Evolutionary conservation across 2,113 vertebrate species (phyloP), one percentile per base, ranked within the genome.

Genomic region (Fukomys damarensis): DNA sequence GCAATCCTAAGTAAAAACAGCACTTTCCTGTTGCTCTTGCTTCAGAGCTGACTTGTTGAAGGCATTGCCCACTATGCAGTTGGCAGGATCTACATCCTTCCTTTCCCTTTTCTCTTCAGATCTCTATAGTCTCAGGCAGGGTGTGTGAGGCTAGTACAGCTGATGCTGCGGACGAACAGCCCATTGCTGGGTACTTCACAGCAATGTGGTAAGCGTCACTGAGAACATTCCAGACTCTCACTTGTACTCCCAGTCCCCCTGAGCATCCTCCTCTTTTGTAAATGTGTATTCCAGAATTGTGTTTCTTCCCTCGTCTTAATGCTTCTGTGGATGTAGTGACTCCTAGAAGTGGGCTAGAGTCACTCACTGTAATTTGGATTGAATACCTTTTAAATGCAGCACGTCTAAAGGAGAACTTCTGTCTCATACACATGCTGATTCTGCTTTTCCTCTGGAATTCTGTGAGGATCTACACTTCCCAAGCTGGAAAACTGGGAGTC

Each of bases 71-170:
- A 1, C 20, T 49, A 0, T 32, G 9, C 22, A 5, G 6, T 68
- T 17, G 7, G 7, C 43, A 28, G 0, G 9, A 17, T 30, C 19
- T 41, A 0, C 4, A 5, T 61, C 35, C 52, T 85, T 58, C 0
- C 43, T 82, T 30, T 77, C 24, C 3, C 54, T 68, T 84, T 8
- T 17, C 32, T 74, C 26, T 38, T 43, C 79, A 10, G 43, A 20
- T 63, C 46, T 56, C 24, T 54, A 0, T 86, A 59, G 43, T 16
- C 3, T 24, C 77, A n/a, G 19, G 35, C 77, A n/a, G 19, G 35
- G 13, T 13, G 52, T 70, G 3, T 28, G 35, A 46, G 70, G 54
- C 63, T 82, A 63, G 10, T n/a, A n/a, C 3, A n/a, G 0, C 9
- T 49, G 35, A 9, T 66, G 9, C 54, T 68, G 61, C 46, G 63